Evolutionary conservation across 2,888 invertebrate species (phyloP), one percentile per base, ranked within the genome.

Genomic region (Philereme vetulata): DNA sequence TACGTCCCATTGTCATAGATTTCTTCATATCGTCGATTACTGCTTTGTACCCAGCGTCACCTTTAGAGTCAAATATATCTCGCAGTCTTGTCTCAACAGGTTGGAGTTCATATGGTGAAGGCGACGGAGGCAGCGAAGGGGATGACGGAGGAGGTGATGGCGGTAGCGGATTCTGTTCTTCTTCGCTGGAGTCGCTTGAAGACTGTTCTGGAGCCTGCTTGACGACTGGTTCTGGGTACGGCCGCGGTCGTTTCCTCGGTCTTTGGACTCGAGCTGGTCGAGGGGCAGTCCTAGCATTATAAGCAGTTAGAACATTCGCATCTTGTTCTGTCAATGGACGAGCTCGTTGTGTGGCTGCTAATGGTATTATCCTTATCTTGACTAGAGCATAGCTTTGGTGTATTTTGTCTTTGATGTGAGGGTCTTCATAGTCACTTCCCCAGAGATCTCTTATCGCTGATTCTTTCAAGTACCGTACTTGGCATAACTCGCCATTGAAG

Each of bases 21-120:
- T 93, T 93, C 68, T 93, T 93, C 93, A 93, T 93, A 34, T 92
- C 92, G 67, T 93, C 93, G 10, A 93, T 93, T 0, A 93, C 91
- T 2, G 92, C 91, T 81, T 93, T 93, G 70, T 92, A 93, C 42
- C 93, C 93, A n/a, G 92, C 92, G 60, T 93, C 93, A 35, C 90
- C 84, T 83, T 93, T 93, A 0, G 93, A 85, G 70, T 93, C 92
- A 56, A 93, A 90, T 51, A 93, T 92, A 47, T 93, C 92, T 60
- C 79, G 85, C 3, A 93, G 72, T 9, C 92, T 85, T 1, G 90
- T 88, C 68, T 91, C 91, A 0, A 89, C 85, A n/a, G 88, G 86
- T 62, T 90, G 91, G 0, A 91, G 76, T 55, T 91, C 91, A 59
- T 91, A 91, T 0, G 91, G 90, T 4, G 86, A 86, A 10, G 90